phyloP scores from a whole-genome alignment of 2,888 invertebrate genomes.

The Dione juno region DNA sequence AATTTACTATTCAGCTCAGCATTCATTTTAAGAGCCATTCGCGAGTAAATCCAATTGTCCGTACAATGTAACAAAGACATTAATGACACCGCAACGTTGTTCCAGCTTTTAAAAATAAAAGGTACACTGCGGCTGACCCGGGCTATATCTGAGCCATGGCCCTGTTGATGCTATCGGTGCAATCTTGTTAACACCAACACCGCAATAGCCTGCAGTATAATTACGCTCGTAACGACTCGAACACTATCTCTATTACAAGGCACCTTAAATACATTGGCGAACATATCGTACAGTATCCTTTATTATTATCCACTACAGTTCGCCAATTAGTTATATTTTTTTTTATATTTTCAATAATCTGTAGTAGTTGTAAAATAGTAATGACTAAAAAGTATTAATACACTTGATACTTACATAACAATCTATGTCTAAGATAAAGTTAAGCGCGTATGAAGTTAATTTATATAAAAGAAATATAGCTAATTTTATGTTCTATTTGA shows the following conservation, averaged over 20 bases:
- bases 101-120: constrained; percentile 23
- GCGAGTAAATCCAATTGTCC: constrained; percentile 8
- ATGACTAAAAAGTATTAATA: too few species aligned
- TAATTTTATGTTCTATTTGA: constrained; percentile 2
- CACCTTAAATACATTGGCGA: constrained; percentile 22
- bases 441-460: neutral
- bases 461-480: neutral
- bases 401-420: too few species aligned
- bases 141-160: constrained; percentile 20
- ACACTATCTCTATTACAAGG: constrained; percentile 28
- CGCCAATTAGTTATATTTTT: too few species aligned
- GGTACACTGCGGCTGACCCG: constrained; percentile 15
- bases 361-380: too few species aligned
- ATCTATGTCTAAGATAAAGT: too few species aligned
- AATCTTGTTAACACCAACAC: constrained; percentile 35
- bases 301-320: neutral
- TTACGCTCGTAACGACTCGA: constrained; percentile 27
- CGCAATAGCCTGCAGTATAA: constrained; percentile 32
- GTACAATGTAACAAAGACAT: constrained; percentile 26
- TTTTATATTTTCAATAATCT: too few species aligned
- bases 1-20: neutral
- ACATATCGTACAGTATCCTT: constrained; percentile 6
- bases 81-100: constrained; percentile 23
- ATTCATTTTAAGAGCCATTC: neutral
- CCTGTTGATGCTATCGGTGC: constrained; percentile 28